Evolutionary conservation across 35 echinoderm and acorn worm species (phyloP), one percentile per base, ranked within the genome.

Genomic region (Holothuria glaberrima): DNA sequence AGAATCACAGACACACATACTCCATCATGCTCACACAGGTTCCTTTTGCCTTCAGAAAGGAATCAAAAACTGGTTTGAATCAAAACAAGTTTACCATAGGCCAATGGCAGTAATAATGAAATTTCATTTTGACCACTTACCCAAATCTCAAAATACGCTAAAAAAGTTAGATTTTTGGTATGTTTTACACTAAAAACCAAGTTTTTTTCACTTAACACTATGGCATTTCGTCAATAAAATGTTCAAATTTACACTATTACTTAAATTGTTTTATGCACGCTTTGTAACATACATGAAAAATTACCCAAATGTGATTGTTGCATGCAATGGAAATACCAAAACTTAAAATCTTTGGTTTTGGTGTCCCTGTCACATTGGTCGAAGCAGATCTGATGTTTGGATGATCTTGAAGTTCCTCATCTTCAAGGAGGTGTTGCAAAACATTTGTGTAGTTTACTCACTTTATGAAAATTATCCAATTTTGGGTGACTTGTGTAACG

Each of bases 301-400:
- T 61, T 61, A 61, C n/a, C n/a, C n/a, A n/a, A n/a, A n/a, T n/a
- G n/a, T n/a, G n/a, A n/a, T n/a, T n/a, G n/a, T n/a, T n/a, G n/a
- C n/a, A n/a, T n/a, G n/a, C n/a, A n/a, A n/a, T 61, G 58, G 58
- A n/a, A n/a, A 61, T n/a, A 61, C 58, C 16, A 61, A 61, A 61
- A 61, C 58, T 61, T 61, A 61, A 61, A 61, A 61, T n/a, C n/a
- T 61, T 61, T n/a, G 58, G 58, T n/a, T 61, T 61, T 61, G 58
- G 58, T 61, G n/a, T 61, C 58, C 58, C n/a, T 61, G 58, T 61
- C 58, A 61, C 16, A 61, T 61, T 61, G 58, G 58, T 18, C 58
- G n/a, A 61, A 61, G 58, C 58, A 61, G 58, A 0, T 61, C 58
- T 61, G 58, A 61, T 61, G 58, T 61, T 61, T 61, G 58, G 58